Base-by-base conservation (phyloP, 2,888 invertebrate genomes). In the Drosophila ezoana region DNA sequence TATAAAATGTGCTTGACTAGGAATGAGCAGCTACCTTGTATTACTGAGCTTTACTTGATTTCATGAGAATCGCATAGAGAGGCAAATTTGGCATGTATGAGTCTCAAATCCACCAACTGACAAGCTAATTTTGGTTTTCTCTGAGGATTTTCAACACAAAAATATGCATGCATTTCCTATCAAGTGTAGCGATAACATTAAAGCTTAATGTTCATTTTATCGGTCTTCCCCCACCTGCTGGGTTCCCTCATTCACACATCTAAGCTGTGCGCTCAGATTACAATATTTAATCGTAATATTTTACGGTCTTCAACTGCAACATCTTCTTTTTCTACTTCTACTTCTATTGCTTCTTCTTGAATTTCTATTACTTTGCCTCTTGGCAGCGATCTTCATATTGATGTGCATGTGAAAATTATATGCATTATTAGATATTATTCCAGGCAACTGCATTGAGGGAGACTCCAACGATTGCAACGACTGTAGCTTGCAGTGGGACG, bases 351-450 rank as follows among this genome's bases (percentile, higher is more conserved):
- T 51, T 16, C 5, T 9, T 10, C 44, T 38, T 37, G 43, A 33
- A 54, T 57, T 66, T 56, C 66, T 38, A 51, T 60, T 62, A 58
- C 35, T 44, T 33, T 33, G 45, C 23, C 45, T 54, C 48, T 28
- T 60, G 62, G 43, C 56, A 43, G 37, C 56, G 56, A 48, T 66
- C 35, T 16, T 62, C 44, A 66, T 59, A 79, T 72, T 72, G 70
- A 53, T 73, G 70, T 74, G 70, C 79, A 83, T 79, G 84, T 73
- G 79, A 71, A 85, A 81, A 88, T 89, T 85, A 88, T 88, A 85
- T 89, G 84, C 89, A 89, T 87, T 85, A 89, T 85, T 89, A 75
- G 79, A 85, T 89, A 85, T 87, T 87, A 85, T 84, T 83, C 72
- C 76, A 67, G 72, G 59, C 71, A 60, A 45, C 20, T 14, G 41